Base-by-base conservation (phyloP, 2,888 invertebrate genomes). In the Podotricha telesiphe region DNA sequence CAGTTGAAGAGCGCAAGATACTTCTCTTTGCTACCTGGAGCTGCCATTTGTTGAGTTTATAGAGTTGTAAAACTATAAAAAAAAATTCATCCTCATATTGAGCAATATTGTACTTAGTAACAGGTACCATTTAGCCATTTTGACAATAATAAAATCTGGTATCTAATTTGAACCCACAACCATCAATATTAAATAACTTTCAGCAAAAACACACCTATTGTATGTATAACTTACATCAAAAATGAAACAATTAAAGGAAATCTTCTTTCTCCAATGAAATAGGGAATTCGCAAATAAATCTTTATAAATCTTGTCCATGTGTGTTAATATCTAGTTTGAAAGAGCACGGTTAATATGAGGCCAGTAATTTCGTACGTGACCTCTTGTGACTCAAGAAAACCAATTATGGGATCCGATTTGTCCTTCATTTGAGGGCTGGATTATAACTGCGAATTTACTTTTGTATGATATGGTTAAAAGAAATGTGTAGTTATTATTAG, bases 331-430 rank as follows among this genome's bases (percentile, higher is more conserved):
- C 19, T 58, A 58, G 58, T 40, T 19, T 64, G 67, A 67, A 70
- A 47, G 63, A 67, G 42, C 63, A 64, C 66, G 62, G 64, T 37
- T 67, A 63, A 64, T 67, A 67, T 58, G 59, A 59, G 53, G 67
- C 67, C 58, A 61, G 72, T 75, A 74, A 75, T 75, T 67, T 68
- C 48, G 74, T 69, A 75, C 75, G 75, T 75, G 75, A 73, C 71
- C 75, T 68, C 65, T 64, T 59, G 61, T 71, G 61, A 71, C 69
- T 69, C 68, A 70, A 68, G 71, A 61, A 72, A 74, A 69, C 67
- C 75, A 75, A 75, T 75, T 74, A 74, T 71, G 67, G 63, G 65
- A 65, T 70, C 42, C 45, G 70, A 73, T 74, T 72, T 65, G 56
- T 65, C 47, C 58, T 58, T 22, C 51, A 53, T 42, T 22, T 28